Evolutionary conservation across 2,113 vertebrate species (phyloP), one percentile per base, ranked within the genome.

Genomic region (Pipa parva): DNA sequence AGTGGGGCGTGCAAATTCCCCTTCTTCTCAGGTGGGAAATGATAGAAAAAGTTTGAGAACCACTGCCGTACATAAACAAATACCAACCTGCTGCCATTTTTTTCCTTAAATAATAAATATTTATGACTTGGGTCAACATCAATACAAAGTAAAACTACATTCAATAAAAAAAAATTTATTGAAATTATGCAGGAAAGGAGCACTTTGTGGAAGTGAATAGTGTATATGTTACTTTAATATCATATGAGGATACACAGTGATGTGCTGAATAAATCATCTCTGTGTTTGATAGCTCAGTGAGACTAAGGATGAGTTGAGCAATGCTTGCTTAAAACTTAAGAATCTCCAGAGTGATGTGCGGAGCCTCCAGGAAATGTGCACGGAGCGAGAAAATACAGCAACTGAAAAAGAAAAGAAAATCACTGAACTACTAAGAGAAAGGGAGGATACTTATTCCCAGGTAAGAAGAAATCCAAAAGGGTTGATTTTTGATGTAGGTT

Each of bases 331-430:
- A 3, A 69, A 69, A 33, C 48, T 69, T 4, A 61, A 61, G 10
- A 69, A 69, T n/a, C 33, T 69, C 5, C 66, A 69, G 33, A 69
- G 66, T n/a, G 75, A 84, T 55, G 71, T 80, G 72, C 78, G 72
- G 20, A 64, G 65, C 73, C 68, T 80, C 13, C 74, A 58, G 45
- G 73, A 77, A 26, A 69, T 50, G 59, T 84, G 80, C 51, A 74
- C 74, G 36, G 74, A 72, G 25, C 73, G 36, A 60, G 79, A 79
- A 48, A 73, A 72, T 45, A 72, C 50, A 22, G 58, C 81, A 45
- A 39, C 81, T 60, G 74, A 80, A 26, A 77, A 59, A 58, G 73
- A 78, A 48, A 76, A 76, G 26, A 67, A 46, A 51, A 59, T 22
- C 1, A 51, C 31, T 10, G 63, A 63, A 27, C 72, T 79, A 25